Percentiles rank a stretch among this genome's conserved stretches.
Evolutionary conservation across 2,113 vertebrate species (phyloP).

Genomic region (Platysteira castanea): DNA sequence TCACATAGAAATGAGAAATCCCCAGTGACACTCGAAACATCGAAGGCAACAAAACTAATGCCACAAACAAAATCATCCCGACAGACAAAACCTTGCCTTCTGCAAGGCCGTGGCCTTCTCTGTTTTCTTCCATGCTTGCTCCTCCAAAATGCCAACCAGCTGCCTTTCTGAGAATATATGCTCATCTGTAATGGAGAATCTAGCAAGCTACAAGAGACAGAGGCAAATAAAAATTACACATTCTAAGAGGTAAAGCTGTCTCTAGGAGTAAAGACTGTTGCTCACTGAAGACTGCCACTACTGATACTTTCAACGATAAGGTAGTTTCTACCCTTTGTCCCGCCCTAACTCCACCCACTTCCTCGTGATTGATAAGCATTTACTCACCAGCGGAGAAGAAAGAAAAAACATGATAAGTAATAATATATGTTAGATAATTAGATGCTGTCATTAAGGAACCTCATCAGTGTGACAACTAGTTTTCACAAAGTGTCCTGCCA

Average conservation of each 20-base stretch:
- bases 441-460: background rate
- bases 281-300: background rate
- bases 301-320: background rate
- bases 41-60: constrained; percentile 18
- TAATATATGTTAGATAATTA: background rate
- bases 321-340: background rate
- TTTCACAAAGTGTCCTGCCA: background rate
- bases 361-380: background rate
- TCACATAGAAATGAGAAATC: constrained; percentile 43
- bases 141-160: background rate
- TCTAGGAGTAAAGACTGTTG: background rate
- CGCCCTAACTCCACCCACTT: constrained; percentile 3
- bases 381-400: background rate
- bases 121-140: constrained; percentile 21
- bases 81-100: background rate
- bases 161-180: background rate
- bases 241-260: background rate
- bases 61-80: background rate
- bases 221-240: background rate
- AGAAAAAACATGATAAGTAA: background rate
- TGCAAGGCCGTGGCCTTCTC: background rate
- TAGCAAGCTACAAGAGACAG: background rate
- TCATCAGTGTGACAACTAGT: background rate
- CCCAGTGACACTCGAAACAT: constrained; percentile 20
- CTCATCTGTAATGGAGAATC: background rate